Percentiles rank a stretch among this genome's conserved stretches.
Evolutionary conservation across 2,797 vertebrate genomes (phyloP).

Genomic region (Hafferia zeledoni): DNA sequence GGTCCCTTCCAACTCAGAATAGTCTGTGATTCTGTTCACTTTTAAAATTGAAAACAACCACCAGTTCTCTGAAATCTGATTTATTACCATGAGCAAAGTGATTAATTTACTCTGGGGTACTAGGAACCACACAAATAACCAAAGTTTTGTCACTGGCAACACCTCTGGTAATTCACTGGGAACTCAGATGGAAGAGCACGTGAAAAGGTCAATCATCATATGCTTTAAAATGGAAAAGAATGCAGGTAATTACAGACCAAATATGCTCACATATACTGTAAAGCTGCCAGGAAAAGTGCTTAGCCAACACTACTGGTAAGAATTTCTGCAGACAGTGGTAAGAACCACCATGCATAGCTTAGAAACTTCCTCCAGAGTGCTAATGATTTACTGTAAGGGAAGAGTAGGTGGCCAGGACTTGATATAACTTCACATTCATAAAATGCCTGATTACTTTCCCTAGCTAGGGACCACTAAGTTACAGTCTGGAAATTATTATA

Average conservation of each 20-base stretch:
- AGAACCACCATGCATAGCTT: neutral
- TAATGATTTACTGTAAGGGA: neutral
- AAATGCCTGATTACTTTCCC: neutral
- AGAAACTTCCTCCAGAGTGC: neutral
- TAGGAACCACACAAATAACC: neutral
- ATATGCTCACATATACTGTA: neutral
- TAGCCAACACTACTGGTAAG: neutral
- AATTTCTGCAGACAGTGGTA: neutral
- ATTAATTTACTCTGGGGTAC: neutral
- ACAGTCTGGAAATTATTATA: neutral
- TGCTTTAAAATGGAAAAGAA: neutral
- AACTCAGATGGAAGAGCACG: neutral
- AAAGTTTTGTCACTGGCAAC: neutral
- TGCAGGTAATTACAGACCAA: neutral
- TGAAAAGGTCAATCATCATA: neutral
- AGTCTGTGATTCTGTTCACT: neutral
- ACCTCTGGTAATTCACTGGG: neutral
- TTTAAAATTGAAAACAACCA: neutral
- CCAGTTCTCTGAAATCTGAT: neutral
- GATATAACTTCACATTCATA: neutral
- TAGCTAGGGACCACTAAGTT: neutral
- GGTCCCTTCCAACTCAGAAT: too few relatives aligned
- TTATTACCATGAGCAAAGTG: neutral
- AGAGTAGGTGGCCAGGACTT: neutral
- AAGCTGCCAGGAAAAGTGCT: neutral